phyloP scores from a whole-genome alignment of 2,888 invertebrate species.

The Leptopilina syphax region DNA sequence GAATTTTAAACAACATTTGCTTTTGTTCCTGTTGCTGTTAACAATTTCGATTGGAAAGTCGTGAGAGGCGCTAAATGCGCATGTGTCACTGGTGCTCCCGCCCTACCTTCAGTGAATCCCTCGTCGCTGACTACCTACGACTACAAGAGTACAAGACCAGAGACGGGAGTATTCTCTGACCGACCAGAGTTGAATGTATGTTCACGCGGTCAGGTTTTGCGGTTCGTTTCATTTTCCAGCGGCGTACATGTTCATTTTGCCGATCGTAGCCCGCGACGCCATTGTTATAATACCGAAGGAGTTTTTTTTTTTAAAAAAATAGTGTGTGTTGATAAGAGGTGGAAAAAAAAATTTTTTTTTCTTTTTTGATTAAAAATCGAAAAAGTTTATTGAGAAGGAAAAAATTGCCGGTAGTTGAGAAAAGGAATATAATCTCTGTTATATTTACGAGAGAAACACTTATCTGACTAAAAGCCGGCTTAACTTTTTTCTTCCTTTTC shows the following conservation, averaged over 20 bases:
- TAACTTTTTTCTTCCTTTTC: background rate
- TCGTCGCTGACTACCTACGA: constrained; percentile 38
- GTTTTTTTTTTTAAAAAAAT: too few relatives aligned
- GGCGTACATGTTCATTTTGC: constrained; percentile 33
- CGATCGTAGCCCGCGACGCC: constrained; percentile 33
- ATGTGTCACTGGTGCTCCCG: constrained; percentile 39
- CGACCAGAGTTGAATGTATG: constrained; percentile 47
- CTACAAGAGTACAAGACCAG: constrained; percentile 32
- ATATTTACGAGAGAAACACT: background rate
- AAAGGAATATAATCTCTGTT: background rate
- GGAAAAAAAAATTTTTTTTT: too few relatives aligned
- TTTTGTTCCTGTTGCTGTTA: constrained; percentile 20
- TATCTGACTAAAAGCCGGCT: background rate
- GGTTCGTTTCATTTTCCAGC: constrained; percentile 23
- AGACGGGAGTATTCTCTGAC: constrained; percentile 45
- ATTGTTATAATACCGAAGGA: constrained; percentile 15
- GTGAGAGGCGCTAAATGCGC: constrained; percentile 39
- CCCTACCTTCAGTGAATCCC: constrained; percentile 22
- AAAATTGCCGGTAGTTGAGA: too few relatives aligned
- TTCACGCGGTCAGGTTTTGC: constrained; percentile 8
- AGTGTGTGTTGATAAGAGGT: too few relatives aligned
- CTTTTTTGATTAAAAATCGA: too few relatives aligned
- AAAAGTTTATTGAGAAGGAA: too few relatives aligned
- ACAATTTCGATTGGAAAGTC: constrained; percentile 42
- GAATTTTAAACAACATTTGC: constrained; percentile 11